phyloP scores from a whole-genome alignment of 1,140 invertebrate species.

The Drosophila persimilis region DNA sequence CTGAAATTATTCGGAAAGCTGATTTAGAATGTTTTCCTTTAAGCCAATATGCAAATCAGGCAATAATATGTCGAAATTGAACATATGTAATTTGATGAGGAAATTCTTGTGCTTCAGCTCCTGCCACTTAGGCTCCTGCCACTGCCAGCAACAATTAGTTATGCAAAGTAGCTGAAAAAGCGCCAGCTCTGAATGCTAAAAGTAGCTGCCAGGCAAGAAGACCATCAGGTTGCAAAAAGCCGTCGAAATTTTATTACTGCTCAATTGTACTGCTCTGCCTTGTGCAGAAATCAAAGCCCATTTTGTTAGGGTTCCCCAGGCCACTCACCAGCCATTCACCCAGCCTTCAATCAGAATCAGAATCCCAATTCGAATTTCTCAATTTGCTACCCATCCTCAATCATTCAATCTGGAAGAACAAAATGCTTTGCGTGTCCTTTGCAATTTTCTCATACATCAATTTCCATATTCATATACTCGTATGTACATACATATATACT shows the following conservation, averaged over 20 bases:
- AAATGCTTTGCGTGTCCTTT: constrained; percentile 75
- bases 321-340: constrained; percentile 1
- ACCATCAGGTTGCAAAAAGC: constrained; percentile 28
- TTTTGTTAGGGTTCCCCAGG: constrained; percentile 31
- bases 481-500: constrained; percentile 9
- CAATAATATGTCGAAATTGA: constrained; percentile 29
- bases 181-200: neutral
- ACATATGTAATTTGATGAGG: constrained; percentile 26
- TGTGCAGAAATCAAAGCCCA: constrained; percentile 68
- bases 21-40: constrained; percentile 16
- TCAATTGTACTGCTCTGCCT: constrained; percentile 47
- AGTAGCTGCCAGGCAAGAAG: constrained; percentile 34
- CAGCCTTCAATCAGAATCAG: constrained; percentile 30
- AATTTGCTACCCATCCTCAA: constrained; percentile 47
- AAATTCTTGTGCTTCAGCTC: constrained; percentile 3
- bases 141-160: constrained; percentile 44
- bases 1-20: constrained; percentile 17
- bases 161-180: constrained; percentile 41
- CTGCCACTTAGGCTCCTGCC: neutral
- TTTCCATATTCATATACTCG: constrained; percentile 70
- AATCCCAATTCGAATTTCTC: constrained; percentile 38
- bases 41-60: constrained; percentile 56
- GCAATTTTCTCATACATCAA: constrained; percentile 79
- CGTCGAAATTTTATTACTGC: constrained; percentile 63
- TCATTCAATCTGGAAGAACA: constrained; percentile 61